These are phyloP conservation scores for Mirza zaza DNA, from an alignment of 2,113 vertebrate genomes.

Conservation along the genomic window DNA sequence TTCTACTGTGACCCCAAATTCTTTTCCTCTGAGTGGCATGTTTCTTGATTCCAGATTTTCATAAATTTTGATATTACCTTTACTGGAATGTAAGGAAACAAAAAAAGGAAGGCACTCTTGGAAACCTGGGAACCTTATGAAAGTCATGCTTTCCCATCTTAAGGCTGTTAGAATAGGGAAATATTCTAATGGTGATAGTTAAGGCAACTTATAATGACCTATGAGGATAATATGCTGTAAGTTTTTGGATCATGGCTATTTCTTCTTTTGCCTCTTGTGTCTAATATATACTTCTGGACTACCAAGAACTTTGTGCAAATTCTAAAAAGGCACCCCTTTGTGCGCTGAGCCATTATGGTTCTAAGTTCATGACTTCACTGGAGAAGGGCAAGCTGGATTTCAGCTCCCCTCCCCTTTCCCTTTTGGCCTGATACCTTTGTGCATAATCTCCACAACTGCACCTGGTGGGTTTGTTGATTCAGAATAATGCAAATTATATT, in stretches of 20 bases:
- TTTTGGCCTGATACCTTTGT: background rate
- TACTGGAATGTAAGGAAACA: background rate
- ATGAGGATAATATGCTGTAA: background rate
- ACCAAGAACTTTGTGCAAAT: background rate
- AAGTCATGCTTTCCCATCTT: background rate
- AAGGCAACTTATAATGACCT: constrained; percentile 9
- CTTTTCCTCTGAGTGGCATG: background rate
- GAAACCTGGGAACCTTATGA: background rate
- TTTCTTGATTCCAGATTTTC: background rate
- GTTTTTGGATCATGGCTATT: background rate
- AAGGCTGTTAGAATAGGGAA: background rate
- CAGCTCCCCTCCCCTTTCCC: background rate
- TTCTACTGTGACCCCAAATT: background rate
- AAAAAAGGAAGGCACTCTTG: background rate
- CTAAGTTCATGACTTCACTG: background rate
- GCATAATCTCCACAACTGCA: background rate
- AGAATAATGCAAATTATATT: background rate
- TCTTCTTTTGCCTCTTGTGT: background rate
- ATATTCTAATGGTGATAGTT: background rate
- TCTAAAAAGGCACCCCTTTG: background rate
- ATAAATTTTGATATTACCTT: background rate
- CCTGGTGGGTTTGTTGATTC: background rate
- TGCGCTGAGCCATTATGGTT: background rate
- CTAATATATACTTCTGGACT: constrained; percentile 1
- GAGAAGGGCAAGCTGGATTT: background rate